phyloP scores from a whole-genome alignment of 2,113 vertebrate species.

The Eupsittula cactorum region DNA sequence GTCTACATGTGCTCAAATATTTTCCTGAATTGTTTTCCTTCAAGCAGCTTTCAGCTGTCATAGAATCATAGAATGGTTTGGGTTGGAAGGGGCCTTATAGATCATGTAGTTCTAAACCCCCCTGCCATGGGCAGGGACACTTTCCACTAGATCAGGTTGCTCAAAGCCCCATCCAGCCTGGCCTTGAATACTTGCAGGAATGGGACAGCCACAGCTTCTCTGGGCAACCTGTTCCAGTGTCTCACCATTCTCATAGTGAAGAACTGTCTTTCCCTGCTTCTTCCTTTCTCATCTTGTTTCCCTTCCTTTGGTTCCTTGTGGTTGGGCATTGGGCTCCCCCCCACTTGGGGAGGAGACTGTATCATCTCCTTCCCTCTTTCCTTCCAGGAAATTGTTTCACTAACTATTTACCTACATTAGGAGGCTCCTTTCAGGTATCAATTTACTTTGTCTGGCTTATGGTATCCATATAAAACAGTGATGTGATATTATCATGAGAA shows the following conservation, averaged over 20 bases:
- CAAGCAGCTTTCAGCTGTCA: not conserved
- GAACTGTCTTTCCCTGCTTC: not conserved
- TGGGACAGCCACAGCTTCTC: not conserved
- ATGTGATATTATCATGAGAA: not conserved
- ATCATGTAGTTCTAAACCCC: not conserved
- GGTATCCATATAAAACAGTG: not conserved
- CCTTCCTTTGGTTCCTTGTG: not conserved
- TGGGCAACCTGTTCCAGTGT: not conserved
- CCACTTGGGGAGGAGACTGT: rapidly evolving
- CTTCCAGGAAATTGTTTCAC: not conserved
- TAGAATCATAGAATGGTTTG: not conserved
- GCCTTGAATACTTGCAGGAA: not conserved
- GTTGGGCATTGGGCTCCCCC: not conserved
- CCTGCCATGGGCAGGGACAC: not conserved
- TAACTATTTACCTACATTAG: not conserved
- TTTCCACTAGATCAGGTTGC: not conserved
- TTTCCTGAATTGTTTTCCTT: not conserved
- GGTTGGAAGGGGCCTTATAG: not conserved
- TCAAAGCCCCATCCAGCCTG: not conserved
- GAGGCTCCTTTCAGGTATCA: not conserved
- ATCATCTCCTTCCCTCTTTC: not conserved
- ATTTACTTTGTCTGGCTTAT: not conserved
- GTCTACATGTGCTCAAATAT: not conserved
- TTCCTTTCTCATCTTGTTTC: not conserved
- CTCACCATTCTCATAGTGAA: not conserved